Conservation (phyloP, 2,797 vertebrate genomes). For the Rhadinocentrus ornatus region DNA sequence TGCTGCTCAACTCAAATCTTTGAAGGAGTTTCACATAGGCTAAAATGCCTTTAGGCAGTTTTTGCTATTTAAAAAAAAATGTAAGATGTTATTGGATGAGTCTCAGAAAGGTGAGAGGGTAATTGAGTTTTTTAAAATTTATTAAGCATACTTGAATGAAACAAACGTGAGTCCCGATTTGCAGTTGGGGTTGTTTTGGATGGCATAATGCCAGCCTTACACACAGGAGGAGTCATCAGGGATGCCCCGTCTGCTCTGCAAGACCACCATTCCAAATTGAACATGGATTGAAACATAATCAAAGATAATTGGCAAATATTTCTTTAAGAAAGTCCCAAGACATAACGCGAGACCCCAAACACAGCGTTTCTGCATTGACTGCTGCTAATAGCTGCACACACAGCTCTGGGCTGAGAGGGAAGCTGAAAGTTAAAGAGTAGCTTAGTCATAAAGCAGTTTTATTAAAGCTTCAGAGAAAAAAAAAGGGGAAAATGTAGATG, state of each 20-base stretch:
- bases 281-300: conserved; percentile 50
- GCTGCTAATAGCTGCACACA: conserved; percentile 20
- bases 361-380: conserved; percentile 10
- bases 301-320: conserved; percentile 39
- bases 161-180: conserved; percentile 5
- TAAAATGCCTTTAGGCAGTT: conserved; percentile 19
- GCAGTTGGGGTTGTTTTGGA: conserved; percentile 26
- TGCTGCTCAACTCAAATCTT: not conserved
- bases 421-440: conserved; percentile 15
- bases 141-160: conserved; percentile 24
- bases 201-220: conserved; percentile 11
- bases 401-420: conserved; percentile 17
- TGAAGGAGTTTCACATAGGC: not conserved
- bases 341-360: conserved; percentile 20
- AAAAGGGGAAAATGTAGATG: conserved; percentile 21
- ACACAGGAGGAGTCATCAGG: conserved; percentile 29
- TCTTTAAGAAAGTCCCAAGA: conserved; percentile 21
- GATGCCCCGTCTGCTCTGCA: conserved; percentile 38
- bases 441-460: not conserved
- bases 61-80: conserved; percentile 9
- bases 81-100: conserved; percentile 11
- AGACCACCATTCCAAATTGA: conserved; percentile 42
- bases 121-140: conserved; percentile 28
- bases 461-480: not conserved
- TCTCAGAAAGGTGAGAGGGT: conserved; percentile 18